These are phyloP conservation scores for Formicarius rufipectus DNA, from an alignment of 2,113 vertebrate species.

Conservation along the genomic window DNA sequence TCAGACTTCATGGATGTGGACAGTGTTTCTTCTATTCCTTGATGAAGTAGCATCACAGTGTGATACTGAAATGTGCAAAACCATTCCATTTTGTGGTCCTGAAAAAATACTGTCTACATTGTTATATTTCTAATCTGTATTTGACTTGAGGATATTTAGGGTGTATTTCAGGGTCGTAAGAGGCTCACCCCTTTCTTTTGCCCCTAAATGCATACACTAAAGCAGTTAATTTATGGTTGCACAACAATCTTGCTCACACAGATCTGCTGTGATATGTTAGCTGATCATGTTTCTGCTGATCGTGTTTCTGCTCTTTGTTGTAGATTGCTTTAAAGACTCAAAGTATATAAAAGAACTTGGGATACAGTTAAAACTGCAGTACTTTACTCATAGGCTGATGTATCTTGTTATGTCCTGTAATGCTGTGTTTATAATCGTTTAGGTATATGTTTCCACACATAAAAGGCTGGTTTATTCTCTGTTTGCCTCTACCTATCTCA, in stretches of 20 bases:
- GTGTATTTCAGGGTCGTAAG: neutral
- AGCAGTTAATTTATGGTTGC: neutral
- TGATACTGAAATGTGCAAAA: neutral
- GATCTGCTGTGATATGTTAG: neutral
- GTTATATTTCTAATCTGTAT: neutral
- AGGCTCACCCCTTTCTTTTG: neutral
- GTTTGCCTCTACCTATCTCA: neutral
- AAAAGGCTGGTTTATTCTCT: neutral
- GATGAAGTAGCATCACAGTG: rapidly evolving
- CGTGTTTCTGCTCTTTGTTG: neutral
- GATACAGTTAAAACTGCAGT: neutral
- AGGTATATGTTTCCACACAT: neutral
- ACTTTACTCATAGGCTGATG: neutral
- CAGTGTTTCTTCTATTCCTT: neutral
- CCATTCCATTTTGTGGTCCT: neutral
- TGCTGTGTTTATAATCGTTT: neutral
- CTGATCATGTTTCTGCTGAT: neutral
- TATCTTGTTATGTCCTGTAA: neutral
- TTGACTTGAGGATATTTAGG: neutral
- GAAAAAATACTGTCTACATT: neutral
- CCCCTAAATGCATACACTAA: neutral
- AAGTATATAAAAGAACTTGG: neutral
- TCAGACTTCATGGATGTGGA: neutral
- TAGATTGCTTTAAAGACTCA: neutral
- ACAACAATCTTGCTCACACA: neutral